Evolutionary conservation across 2,888 invertebrate species (phyloP).

Genomic region (Drosophila acutilabella): DNA sequence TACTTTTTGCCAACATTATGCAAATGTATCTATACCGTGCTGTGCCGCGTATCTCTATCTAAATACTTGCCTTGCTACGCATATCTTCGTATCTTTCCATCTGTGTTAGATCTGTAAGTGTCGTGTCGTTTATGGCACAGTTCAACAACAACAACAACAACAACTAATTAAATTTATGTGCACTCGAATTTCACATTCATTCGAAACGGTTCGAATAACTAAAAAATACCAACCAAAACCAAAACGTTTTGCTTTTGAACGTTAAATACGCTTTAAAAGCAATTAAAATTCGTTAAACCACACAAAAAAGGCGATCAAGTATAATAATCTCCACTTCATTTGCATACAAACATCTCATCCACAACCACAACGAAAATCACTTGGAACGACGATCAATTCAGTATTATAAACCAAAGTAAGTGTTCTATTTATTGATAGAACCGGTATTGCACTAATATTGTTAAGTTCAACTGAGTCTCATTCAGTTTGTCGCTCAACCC

Average conservation of each 20-base stretch:
- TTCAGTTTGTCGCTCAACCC: not conserved
- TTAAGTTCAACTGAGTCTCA: not conserved
- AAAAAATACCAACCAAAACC: constrained; percentile 32
- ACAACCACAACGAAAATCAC: constrained; percentile 32
- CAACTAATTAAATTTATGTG: constrained; percentile 55
- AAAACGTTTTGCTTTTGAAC: constrained; percentile 67
- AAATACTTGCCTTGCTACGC: constrained; percentile 16
- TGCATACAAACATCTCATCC: constrained; percentile 49
- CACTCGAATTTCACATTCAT: constrained; percentile 48
- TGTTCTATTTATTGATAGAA: constrained; percentile 19
- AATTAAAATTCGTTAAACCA: constrained; percentile 61
- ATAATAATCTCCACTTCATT: constrained; percentile 59
- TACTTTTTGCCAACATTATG: constrained; percentile 61
- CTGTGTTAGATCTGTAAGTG: constrained; percentile 50
- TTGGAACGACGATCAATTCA: constrained; percentile 17
- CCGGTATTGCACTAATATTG: constrained; percentile 22
- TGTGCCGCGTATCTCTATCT: constrained; percentile 38
- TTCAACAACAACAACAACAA: constrained; percentile 19
- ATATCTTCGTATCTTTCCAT: constrained; percentile 6
- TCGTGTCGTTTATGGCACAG: constrained; percentile 60
- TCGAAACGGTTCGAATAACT: constrained; percentile 43
- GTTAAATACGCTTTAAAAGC: constrained; percentile 65
- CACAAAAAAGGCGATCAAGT: constrained; percentile 51
- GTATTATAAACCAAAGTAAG: constrained; percentile 43
- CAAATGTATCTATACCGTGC: constrained; percentile 44